These are phyloP conservation scores for Atractosteus spatula DNA, from an alignment of 2,113 vertebrate genomes.

Conservation along the genomic window DNA sequence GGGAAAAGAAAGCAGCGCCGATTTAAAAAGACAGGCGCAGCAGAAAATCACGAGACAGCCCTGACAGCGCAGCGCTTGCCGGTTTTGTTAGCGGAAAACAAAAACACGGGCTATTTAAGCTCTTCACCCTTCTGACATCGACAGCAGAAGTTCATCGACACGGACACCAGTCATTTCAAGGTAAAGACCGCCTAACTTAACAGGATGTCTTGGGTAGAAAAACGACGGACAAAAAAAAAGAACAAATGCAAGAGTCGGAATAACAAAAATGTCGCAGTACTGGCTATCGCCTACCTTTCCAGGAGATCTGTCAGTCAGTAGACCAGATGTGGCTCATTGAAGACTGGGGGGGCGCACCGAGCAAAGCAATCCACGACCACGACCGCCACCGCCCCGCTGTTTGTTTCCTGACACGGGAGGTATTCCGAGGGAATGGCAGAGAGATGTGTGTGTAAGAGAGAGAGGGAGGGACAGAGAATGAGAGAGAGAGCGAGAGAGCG, in stretches of 20 bases:
- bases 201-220: not conserved
- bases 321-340: constrained; percentile 23
- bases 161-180: not conserved
- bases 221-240: not conserved
- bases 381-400: constrained; percentile 21
- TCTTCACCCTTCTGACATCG: too few species aligned
- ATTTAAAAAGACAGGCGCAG: too few species aligned
- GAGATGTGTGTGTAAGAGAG: not conserved
- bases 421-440: constrained; percentile 17
- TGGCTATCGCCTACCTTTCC: constrained; percentile 5
- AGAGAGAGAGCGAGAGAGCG: constrained; percentile 1
- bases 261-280: too few species aligned
- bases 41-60: too few species aligned
- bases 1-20: too few species aligned
- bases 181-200: too few species aligned
- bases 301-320: constrained; percentile 11
- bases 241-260: too few species aligned
- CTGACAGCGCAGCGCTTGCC: too few species aligned
- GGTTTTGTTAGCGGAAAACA: too few species aligned
- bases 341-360: constrained; percentile 13
- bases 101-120: too few species aligned
- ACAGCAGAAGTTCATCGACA: not conserved
- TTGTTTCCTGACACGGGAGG: constrained; percentile 15
- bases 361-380: constrained; percentile 18
- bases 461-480: constrained; percentile 8